Base-by-base conservation (phyloP, 2,888 invertebrate genomes). In the Parnassius mnemosyne region DNA sequence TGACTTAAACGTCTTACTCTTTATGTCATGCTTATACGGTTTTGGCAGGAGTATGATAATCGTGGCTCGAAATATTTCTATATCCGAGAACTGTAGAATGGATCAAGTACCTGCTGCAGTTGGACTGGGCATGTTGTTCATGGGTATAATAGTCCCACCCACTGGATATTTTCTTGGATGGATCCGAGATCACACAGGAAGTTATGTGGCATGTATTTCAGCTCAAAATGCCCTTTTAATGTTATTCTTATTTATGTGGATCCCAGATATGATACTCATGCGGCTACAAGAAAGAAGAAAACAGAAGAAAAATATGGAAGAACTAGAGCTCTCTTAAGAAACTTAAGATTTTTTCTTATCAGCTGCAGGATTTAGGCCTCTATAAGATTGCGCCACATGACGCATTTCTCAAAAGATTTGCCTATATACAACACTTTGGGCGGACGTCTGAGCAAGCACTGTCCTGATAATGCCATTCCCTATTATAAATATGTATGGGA, bases 1-100 rank as follows among this genome's bases (percentile, higher is more conserved):
- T 0, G 86, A 92, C 42, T 83, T 93, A 44, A 77, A 76, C 0
- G 80, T 88, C 9, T 77, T 95, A 46, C 82, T 94, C 7, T 69
- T 83, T 0, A 88, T 93, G 79, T 93, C 94, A 1, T 84, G 92
- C 10, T 77, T 95, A 0, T 94, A 93, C 71, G 95, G 95, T n/a
- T 93, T 94, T 71, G 92, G 94, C 34, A 93, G 96, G 68, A 95
- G 96, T 57, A 93, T 94, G 72, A 93, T 95, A 0, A 94, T 96
- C n/a, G 94, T 95, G 1, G 94, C 94, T 67, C 94, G 95, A 74
- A 95, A 95, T 75, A 87, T 95, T 51, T 93, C 94, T 0, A 93
- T 95, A 56, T 94, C 95, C 0, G 94, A 94, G 68, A 89, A 94
- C 74, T 94, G 93, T 68, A 85, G 87, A 12, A 63, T 81, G 66